phyloP scores from a whole-genome alignment of 1,140 invertebrate species.

The Hirudo medicinalis region DNA sequence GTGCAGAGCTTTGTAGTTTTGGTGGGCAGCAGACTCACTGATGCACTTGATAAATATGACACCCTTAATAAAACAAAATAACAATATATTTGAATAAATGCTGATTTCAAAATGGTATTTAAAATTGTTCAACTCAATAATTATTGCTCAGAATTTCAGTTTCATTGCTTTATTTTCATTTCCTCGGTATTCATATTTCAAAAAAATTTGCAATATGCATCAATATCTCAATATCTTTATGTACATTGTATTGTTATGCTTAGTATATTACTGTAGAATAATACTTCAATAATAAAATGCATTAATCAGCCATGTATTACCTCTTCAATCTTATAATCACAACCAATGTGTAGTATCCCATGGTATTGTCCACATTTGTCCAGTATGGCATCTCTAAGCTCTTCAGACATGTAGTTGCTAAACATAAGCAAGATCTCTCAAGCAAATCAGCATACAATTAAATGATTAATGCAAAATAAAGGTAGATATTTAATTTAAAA shows the following conservation, averaged over 20 bases:
- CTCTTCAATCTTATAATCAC: not conserved
- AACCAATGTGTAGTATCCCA: conserved; percentile 1
- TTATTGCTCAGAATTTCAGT: not conserved
- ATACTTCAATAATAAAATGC: not conserved
- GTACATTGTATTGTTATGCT: no score
- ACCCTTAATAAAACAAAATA: not conserved
- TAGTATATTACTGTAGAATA: no score
- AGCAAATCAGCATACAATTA: no score
- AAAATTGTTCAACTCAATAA: not conserved
- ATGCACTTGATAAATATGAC: conserved; percentile 2
- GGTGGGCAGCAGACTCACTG: conserved; percentile 1
- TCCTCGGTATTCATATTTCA: not conserved
- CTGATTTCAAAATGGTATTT: not conserved
- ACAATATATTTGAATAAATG: not conserved
- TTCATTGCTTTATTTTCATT: not conserved
- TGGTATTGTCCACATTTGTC: conserved; percentile 7
- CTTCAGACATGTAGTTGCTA: not conserved
- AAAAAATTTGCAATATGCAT: not conserved
- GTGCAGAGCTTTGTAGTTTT: conserved; percentile 6
- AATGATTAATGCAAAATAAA: no score
- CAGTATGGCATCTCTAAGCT: conserved; percentile 1
- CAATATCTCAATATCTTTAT: not conserved
- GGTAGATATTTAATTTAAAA: no score
- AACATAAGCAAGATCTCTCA: no score
- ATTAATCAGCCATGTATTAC: not conserved